Evolutionary conservation across 1,140 invertebrate genomes (phyloP).

Genomic region (Drosophila biarmipes): DNA sequence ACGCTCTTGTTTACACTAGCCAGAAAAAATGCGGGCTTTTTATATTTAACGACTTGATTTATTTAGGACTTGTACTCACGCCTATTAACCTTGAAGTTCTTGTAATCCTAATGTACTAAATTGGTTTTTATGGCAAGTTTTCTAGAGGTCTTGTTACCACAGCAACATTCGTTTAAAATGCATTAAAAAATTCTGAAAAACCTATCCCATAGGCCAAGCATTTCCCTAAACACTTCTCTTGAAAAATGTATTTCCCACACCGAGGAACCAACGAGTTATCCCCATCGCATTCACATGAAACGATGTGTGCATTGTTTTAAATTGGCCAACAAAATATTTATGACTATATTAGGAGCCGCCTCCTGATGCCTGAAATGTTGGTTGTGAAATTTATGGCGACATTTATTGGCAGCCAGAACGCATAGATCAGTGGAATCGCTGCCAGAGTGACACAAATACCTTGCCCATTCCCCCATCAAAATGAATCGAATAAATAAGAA

Average conservation of each 20-base stretch:
- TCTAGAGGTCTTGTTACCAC: background rate
- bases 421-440: slow-evolving; percentile 73
- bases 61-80: slow-evolving; percentile 57
- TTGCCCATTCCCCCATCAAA: slow-evolving; percentile 6
- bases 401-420: slow-evolving; percentile 72
- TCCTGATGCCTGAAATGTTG: slow-evolving; percentile 55
- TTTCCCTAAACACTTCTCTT: slow-evolving; percentile 4
- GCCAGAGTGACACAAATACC: slow-evolving; percentile 69
- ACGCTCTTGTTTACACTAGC: slow-evolving; percentile 26
- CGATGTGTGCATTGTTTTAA: slow-evolving; percentile 57
- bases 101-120: slow-evolving; percentile 1
- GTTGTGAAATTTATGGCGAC: slow-evolving; percentile 69
- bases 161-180: background rate
- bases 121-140: background rate
- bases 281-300: slow-evolving; percentile 40
- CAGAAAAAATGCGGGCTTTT: slow-evolving; percentile 57
- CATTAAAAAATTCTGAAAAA: slow-evolving; percentile 5
- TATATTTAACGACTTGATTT: slow-evolving; percentile 20
- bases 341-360: slow-evolving; percentile 53
- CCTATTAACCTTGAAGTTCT: slow-evolving; percentile 60
- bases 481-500: slow-evolving; percentile 40
- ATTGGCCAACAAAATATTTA: slow-evolving; percentile 70
- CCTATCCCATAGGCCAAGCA: background rate
- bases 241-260: background rate
- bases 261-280: slow-evolving; percentile 7